These are phyloP conservation scores for Acomys russatus DNA, from an alignment of 2,797 vertebrate species.

Conservation along the genomic window DNA sequence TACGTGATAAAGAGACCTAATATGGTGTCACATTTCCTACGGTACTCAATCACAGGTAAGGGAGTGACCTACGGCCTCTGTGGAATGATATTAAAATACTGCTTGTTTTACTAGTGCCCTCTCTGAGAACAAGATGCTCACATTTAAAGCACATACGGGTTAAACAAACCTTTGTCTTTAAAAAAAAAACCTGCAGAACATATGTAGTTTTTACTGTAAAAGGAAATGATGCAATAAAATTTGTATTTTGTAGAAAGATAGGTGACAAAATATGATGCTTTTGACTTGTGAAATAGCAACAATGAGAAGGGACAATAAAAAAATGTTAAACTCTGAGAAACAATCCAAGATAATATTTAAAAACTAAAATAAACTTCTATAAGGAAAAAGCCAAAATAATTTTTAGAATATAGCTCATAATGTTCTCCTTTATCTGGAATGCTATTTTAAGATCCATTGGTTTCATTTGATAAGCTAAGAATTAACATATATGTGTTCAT, in stretches of 20 bases:
- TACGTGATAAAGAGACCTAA: neutral
- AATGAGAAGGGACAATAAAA: neutral
- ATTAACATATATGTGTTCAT: neutral
- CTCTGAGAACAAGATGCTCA: constrained; percentile 8
- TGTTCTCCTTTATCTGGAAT: neutral
- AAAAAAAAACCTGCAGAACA: neutral
- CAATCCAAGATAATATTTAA: constrained; percentile 44
- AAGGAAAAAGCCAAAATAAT: neutral
- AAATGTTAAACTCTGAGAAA: constrained; percentile 39
- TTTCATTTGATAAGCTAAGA: neutral
- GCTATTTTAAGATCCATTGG: neutral
- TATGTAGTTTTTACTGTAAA: neutral
- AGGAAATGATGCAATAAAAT: neutral
- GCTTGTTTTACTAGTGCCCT: neutral
- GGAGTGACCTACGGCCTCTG: neutral
- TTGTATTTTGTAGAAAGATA: constrained; percentile 35
- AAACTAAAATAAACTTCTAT: neutral
- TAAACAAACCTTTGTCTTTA: constrained; percentile 37
- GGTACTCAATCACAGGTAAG: constrained; percentile 8
- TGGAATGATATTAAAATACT: constrained; percentile 4
- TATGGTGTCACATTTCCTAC: neutral
- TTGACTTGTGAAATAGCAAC: neutral
- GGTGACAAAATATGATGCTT: neutral
- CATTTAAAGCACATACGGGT: neutral
- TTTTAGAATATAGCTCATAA: constrained; percentile 35